Evolutionary conservation across 1,140 invertebrate species (phyloP).

Genomic region (Fopius arisanus): DNA sequence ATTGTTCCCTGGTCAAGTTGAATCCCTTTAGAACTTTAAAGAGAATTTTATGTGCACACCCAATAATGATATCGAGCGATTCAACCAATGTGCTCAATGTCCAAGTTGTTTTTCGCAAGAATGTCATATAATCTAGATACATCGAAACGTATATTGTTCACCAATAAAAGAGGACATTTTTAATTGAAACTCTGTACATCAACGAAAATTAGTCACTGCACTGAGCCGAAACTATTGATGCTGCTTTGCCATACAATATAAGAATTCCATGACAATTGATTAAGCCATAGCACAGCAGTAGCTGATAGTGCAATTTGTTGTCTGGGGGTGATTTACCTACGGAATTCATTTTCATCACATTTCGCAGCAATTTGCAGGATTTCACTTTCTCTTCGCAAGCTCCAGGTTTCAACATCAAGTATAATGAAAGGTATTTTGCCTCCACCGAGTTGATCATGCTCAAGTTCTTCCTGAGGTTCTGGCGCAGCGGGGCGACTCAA

Average conservation of each 20-base stretch:
- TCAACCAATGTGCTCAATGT: slow-evolving; percentile 17
- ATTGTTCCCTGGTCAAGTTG: background rate
- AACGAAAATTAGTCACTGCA: slow-evolving; percentile 10
- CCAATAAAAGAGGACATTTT: slow-evolving; percentile 1
- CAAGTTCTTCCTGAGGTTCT: background rate
- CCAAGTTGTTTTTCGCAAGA: background rate
- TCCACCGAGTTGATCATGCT: background rate
- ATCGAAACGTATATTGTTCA: slow-evolving; percentile 28
- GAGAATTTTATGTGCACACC: slow-evolving; percentile 25
- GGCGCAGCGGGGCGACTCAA: slow-evolving; percentile 12
- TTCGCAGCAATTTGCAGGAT: slow-evolving; percentile 29
- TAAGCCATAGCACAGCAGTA: slow-evolving; percentile 22
- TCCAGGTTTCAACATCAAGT: slow-evolving; percentile 28
- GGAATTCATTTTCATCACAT: background rate
- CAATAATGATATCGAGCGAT: slow-evolving; percentile 13
- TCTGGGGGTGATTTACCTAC: slow-evolving; percentile 5
- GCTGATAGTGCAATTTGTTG: slow-evolving; percentile 12
- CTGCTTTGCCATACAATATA: slow-evolving; percentile 1
- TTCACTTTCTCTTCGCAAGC: slow-evolving; percentile 15
- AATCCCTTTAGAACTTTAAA: slow-evolving; percentile 11
- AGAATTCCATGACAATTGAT: background rate
- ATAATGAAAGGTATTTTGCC: slow-evolving; percentile 10
- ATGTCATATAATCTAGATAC: slow-evolving; percentile 12
- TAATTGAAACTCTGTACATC: slow-evolving; percentile 6
- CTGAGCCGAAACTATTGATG: slow-evolving; percentile 3